Evolutionary conservation across 2,888 invertebrate genomes (phyloP).

Genomic region (Exocentrus adspersus): DNA sequence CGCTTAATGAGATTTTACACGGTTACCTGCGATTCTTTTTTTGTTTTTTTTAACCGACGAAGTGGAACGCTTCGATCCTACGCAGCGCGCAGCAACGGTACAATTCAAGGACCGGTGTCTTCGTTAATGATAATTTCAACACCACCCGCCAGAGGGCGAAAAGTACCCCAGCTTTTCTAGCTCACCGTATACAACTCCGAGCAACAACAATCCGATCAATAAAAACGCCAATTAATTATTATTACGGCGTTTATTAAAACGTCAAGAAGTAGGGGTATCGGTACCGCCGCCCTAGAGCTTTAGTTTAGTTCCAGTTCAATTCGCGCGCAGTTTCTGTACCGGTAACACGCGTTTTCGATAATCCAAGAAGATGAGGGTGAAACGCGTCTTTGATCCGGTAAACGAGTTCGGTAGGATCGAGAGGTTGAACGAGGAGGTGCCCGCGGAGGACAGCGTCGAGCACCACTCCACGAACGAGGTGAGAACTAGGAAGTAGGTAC

Average conservation of each 20-base stretch:
- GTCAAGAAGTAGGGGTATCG: not conserved
- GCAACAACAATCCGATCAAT: no score
- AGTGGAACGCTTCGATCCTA: no score
- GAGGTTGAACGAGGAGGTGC: slow-evolving; percentile 27
- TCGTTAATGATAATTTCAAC: no score
- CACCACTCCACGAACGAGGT: slow-evolving; percentile 49
- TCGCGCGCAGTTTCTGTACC: not conserved
- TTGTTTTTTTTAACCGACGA: not conserved
- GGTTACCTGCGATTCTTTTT: not conserved
- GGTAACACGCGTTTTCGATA: not conserved
- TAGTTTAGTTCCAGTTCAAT: not conserved
- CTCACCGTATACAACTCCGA: no score
- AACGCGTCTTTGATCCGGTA: slow-evolving; percentile 48
- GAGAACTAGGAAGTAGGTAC: no score
- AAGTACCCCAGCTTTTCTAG: no score
- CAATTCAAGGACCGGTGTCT: no score
- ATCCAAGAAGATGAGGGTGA: slow-evolving; percentile 45
- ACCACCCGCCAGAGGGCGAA: no score
- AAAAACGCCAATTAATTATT: no score
- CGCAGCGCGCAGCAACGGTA: no score
- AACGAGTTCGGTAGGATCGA: slow-evolving; percentile 50
- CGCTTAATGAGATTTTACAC: not conserved
- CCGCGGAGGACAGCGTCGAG: slow-evolving; percentile 40
- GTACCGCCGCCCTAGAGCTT: no score
- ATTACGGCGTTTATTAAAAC: not conserved